Percentiles rank a stretch among this genome's conserved stretches.
Evolutionary conservation across 1,140 invertebrate genomes (phyloP).

Genomic region (roundworm (Caenorhabditis elegans)): WBcel235 BX284606.5:14403001-14403500

Average conservation of each 20-base stretch:
- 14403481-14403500: too few species aligned
- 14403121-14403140: background rate
- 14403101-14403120: background rate
- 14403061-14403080: background rate
- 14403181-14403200: too few species aligned
- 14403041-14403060: background rate
- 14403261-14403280: too few species aligned
- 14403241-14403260: too few species aligned
- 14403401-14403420: background rate
- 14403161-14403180: too few species aligned
- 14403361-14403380: background rate
- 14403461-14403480: too few species aligned
- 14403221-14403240: too few species aligned
- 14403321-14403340: background rate
- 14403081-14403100: background rate
- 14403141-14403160: background rate
- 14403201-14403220: too few species aligned
- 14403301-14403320: too few species aligned
- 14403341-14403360: background rate
- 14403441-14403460: too few species aligned
- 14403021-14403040: constrained; percentile 2
- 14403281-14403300: too few species aligned
- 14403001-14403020: too few species aligned
- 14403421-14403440: background rate
- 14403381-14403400: background rate